These are phyloP conservation scores for Drosophila lini DNA, from an alignment of 1,140 invertebrate genomes.

Conservation along the genomic window DNA sequence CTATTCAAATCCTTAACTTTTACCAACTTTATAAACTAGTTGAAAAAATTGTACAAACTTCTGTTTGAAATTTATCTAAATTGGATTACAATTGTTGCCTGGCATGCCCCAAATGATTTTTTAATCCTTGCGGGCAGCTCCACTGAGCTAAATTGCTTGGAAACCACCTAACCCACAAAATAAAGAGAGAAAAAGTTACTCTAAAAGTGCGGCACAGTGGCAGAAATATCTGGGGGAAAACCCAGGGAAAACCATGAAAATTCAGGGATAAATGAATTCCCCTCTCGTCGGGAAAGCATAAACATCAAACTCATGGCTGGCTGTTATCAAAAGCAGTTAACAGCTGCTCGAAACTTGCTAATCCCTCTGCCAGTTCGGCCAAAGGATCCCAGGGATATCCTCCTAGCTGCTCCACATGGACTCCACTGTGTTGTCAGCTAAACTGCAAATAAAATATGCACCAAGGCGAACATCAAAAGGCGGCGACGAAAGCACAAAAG, in stretches of 20 bases:
- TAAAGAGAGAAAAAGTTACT: slow-evolving; percentile 20
- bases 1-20: too few species aligned
- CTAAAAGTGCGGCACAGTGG: slow-evolving; percentile 31
- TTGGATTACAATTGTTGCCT: slow-evolving; percentile 10
- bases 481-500: slow-evolving; percentile 70
- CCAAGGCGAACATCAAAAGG: slow-evolving; percentile 76
- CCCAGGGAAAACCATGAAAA: neutral
- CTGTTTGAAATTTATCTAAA: neutral
- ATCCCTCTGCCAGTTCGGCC: slow-evolving; percentile 28
- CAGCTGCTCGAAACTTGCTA: slow-evolving; percentile 43
- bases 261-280: neutral
- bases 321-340: slow-evolving; percentile 39
- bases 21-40: slow-evolving; percentile 2
- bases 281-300: neutral
- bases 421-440: slow-evolving; percentile 70
- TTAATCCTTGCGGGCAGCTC: slow-evolving; percentile 23
- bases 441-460: slow-evolving; percentile 81
- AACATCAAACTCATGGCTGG: slow-evolving; percentile 25
- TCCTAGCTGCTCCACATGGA: slow-evolving; percentile 5
- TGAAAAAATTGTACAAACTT: slow-evolving; percentile 1
- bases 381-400: neutral
- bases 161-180: slow-evolving; percentile 20
- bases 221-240: neutral
- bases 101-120: slow-evolving; percentile 26
- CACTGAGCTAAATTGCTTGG: slow-evolving; percentile 36